Evolutionary conservation across 2,888 invertebrate genomes (phyloP).

Genomic region (Orthosia incerta): DNA sequence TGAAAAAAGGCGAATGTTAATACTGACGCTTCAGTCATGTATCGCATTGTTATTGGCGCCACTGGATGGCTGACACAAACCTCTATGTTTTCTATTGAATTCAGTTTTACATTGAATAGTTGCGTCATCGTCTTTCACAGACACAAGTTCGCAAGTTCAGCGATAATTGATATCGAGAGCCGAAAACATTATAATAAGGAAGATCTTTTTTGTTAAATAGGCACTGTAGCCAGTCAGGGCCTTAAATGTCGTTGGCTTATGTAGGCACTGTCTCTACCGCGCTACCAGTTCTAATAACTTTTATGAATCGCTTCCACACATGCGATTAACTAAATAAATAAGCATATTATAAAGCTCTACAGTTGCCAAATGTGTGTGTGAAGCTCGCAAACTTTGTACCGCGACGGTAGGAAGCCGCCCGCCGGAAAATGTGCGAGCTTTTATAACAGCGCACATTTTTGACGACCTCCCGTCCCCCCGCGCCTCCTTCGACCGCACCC

Average conservation of each 20-base stretch:
- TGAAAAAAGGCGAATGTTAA: neutral
- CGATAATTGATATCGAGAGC: no score
- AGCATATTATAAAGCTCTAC: slow-evolving; percentile 4
- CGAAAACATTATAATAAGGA: no score
- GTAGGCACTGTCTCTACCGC: neutral
- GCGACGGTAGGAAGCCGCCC: neutral
- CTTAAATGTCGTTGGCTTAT: neutral
- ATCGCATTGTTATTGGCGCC: neutral
- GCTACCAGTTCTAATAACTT: slow-evolving; percentile 4
- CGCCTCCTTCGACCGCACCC: no score
- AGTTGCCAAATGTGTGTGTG: slow-evolving; percentile 19
- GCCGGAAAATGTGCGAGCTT: slow-evolving; percentile 20
- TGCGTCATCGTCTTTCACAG: neutral
- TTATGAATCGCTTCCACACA: neutral
- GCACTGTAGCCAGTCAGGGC: neutral
- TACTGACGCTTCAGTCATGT: neutral
- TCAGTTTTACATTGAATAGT: neutral
- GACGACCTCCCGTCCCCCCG: slow-evolving; percentile 11
- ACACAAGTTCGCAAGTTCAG: no score
- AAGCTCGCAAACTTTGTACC: slow-evolving; percentile 32
- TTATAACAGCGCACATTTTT: slow-evolving; percentile 43
- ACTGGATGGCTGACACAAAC: neutral
- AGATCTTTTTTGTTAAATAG: no score
- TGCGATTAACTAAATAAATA: slow-evolving; percentile 29
- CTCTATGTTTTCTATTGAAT: neutral